Percentiles rank a stretch among this genome's conserved stretches.
These are phyloP conservation scores for Acipenser oxyrinchus DNA, from an alignment of 2,797 vertebrate genomes.

Conservation along the genomic window DNA sequence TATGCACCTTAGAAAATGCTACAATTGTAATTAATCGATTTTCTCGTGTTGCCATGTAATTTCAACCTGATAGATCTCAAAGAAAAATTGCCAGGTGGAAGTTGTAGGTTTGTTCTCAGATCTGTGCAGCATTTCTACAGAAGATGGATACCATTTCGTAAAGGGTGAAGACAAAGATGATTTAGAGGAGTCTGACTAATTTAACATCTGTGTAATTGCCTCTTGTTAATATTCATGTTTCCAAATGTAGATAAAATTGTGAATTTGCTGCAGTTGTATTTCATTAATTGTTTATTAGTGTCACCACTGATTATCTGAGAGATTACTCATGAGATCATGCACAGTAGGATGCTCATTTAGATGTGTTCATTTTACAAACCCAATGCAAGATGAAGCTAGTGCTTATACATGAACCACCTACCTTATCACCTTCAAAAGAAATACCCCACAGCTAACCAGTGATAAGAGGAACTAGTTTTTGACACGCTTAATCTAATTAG, in stretches of 20 bases:
- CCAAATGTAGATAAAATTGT: slow-evolving; percentile 3
- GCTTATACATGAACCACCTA: slow-evolving; percentile 37
- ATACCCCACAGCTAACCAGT: slow-evolving; percentile 18
- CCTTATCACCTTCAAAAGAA: slow-evolving; percentile 33
- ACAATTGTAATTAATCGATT: too few relatives aligned
- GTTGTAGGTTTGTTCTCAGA: too few relatives aligned
- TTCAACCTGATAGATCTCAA: too few relatives aligned
- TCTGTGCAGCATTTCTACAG: too few relatives aligned
- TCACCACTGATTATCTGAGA: slow-evolving; percentile 50
- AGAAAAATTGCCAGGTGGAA: too few relatives aligned
- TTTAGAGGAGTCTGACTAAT: slow-evolving; percentile 1
- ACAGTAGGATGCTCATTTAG: slow-evolving; percentile 45
- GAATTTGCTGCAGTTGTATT: slow-evolving; percentile 33
- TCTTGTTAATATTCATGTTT: slow-evolving; percentile 12
- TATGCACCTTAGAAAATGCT: too few relatives aligned
- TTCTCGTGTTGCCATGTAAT: too few relatives aligned
- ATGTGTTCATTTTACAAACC: slow-evolving; percentile 45
- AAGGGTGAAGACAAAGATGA: too few relatives aligned
- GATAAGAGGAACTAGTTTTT: slow-evolving; percentile 21
- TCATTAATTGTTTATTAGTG: slow-evolving; percentile 57
- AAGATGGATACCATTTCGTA: too few relatives aligned
- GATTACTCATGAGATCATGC: slow-evolving; percentile 43
- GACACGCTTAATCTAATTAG: slow-evolving; percentile 39
- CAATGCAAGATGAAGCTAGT: slow-evolving; percentile 33
- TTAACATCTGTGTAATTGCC: slow-evolving; percentile 17